These are phyloP conservation scores for Diuraphis noxia DNA, from an alignment of 1,140 invertebrate genomes.

Conservation along the genomic window DNA sequence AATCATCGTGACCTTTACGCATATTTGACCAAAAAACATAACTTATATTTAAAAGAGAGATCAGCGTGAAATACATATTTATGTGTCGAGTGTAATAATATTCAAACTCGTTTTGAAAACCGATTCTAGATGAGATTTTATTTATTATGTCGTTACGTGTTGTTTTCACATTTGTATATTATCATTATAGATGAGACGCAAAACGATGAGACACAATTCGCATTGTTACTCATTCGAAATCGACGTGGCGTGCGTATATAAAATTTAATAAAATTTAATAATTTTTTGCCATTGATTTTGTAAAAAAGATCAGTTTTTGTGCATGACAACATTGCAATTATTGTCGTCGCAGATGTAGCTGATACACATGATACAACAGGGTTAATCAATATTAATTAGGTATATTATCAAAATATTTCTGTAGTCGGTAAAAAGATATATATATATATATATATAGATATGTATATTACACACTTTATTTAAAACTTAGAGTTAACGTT, in stretches of 20 bases:
- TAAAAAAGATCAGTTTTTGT: neutral
- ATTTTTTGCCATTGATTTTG: neutral
- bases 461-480: too few species aligned
- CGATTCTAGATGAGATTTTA: neutral
- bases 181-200: neutral
- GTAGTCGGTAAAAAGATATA: too few species aligned
- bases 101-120: slow-evolving; percentile 33
- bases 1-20: slow-evolving; percentile 12
- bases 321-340: too few species aligned
- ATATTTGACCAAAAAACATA: slow-evolving; percentile 1
- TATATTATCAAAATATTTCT: too few species aligned
- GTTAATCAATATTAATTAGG: too few species aligned
- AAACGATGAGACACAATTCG: neutral
- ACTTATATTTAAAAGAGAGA: slow-evolving; percentile 24
- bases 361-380: too few species aligned
- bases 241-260: neutral
- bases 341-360: too few species aligned
- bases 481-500: too few species aligned
- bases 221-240: neutral
- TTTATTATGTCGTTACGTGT: slow-evolving; percentile 16
- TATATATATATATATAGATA: too few species aligned
- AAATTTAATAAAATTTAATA: too few species aligned
- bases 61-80: slow-evolving; percentile 2
- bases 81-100: neutral
- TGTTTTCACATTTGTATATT: neutral